Evolutionary conservation across 2,113 vertebrate species (phyloP).

Genomic region (Coptodon rendalli): DNA sequence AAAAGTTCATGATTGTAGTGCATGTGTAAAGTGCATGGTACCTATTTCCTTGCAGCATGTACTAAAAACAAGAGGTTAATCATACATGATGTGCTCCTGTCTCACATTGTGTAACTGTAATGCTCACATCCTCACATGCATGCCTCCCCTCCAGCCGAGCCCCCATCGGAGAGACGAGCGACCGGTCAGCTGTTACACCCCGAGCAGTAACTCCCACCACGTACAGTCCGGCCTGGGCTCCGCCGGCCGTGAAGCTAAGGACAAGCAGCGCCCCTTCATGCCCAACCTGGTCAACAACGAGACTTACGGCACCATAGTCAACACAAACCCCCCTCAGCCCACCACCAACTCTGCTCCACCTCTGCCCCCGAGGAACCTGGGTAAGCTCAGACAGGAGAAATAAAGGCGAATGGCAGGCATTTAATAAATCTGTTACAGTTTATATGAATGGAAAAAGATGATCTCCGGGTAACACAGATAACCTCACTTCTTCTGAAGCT

Average conservation of each 20-base stretch:
- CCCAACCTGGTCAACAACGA: conserved; percentile 93
- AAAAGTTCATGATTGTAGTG: neutral
- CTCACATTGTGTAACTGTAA: neutral
- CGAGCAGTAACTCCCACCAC: conserved; percentile 77
- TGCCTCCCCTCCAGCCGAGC: conserved; percentile 78
- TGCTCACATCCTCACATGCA: neutral
- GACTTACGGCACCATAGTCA: conserved; percentile 90
- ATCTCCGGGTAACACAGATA: neutral
- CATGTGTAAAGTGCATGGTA: neutral
- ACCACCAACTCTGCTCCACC: conserved; percentile 79
- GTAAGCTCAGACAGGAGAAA: conserved; percentile 46
- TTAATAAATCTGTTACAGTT: neutral
- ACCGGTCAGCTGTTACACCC: conserved; percentile 93
- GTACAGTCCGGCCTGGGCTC: conserved; percentile 70
- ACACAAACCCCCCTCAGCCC: conserved; percentile 70
- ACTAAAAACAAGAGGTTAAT: neutral
- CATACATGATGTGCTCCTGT: neutral
- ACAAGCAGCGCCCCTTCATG: conserved; percentile 85
- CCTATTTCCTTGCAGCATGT: neutral
- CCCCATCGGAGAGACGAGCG: conserved; percentile 92
- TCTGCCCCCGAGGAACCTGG: conserved; percentile 88
- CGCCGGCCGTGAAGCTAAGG: conserved; percentile 81
- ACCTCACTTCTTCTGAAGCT: neutral
- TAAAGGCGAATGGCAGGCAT: neutral
- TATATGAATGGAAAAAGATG: neutral